Percentiles rank a stretch among this genome's conserved stretches.
Evolutionary conservation across 2,888 invertebrate genomes (phyloP).

Genomic region (Orthonevra nobilis): DNA sequence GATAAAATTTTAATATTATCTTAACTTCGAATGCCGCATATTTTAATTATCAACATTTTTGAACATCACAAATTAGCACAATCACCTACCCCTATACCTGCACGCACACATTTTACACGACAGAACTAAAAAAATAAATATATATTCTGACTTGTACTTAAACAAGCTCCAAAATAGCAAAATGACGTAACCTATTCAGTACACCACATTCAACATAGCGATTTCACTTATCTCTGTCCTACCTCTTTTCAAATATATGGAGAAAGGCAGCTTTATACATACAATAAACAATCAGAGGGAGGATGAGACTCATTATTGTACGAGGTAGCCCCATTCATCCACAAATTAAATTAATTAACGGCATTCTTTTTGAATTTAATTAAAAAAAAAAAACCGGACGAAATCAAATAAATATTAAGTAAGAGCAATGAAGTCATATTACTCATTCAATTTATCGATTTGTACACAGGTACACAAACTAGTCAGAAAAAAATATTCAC

Average conservation of each 20-base stretch:
- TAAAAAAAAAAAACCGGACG: too few species aligned
- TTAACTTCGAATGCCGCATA: too few species aligned
- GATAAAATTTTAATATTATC: too few species aligned
- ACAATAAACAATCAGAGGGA: slow-evolving; percentile 35
- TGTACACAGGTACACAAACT: slow-evolving; percentile 49
- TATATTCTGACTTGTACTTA: slow-evolving; percentile 72
- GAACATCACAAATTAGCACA: too few species aligned
- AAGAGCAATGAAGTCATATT: slow-evolving; percentile 44
- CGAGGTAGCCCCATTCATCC: slow-evolving; percentile 3
- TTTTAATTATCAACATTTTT: too few species aligned
- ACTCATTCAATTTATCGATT: slow-evolving; percentile 66
- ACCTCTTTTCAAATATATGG: neutral
- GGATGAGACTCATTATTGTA: slow-evolving; percentile 45
- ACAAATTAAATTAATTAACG: slow-evolving; percentile 3
- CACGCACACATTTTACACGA: too few species aligned
- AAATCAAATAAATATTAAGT: slow-evolving; percentile 38
- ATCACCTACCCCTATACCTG: too few species aligned
- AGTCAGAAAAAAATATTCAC: slow-evolving; percentile 43
- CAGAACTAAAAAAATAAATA: too few species aligned
- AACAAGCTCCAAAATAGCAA: slow-evolving; percentile 76
- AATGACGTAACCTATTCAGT: slow-evolving; percentile 75
- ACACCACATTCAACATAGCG: slow-evolving; percentile 12
- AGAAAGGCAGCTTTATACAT: slow-evolving; percentile 18
- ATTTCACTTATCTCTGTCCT: slow-evolving; percentile 21
- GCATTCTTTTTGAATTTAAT: slow-evolving; percentile 1